Evolutionary conservation across 2,113 vertebrate genomes (phyloP).

Genomic region (Anoplopoma fimbria): DNA sequence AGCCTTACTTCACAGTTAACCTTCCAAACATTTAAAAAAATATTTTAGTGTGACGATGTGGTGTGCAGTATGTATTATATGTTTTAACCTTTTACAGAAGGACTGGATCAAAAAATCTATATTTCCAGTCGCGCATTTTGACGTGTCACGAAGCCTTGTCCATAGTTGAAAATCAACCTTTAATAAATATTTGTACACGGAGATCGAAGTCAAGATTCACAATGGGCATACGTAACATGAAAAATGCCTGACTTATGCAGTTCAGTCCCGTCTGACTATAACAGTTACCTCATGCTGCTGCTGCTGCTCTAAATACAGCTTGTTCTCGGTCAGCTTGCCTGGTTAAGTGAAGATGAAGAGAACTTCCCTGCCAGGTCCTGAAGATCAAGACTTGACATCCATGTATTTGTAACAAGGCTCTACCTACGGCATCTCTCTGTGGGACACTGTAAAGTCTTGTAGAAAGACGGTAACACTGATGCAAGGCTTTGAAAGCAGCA

Average conservation of each 20-base stretch:
- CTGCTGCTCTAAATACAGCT: conserved; percentile 44
- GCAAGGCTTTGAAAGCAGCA: conserved; percentile 83
- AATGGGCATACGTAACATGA: not conserved
- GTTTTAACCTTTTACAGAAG: conserved; percentile 6
- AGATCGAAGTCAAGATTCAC: conserved; percentile 15
- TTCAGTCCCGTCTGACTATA: conserved; percentile 5
- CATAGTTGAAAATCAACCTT: not conserved
- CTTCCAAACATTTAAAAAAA: not conserved
- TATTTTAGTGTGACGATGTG: not conserved
- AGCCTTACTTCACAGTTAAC: not conserved
- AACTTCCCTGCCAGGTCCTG: conserved; percentile 57
- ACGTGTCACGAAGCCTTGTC: not conserved
- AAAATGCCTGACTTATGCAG: not conserved
- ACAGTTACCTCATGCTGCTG: conserved; percentile 24
- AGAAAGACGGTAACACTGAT: conserved; percentile 70
- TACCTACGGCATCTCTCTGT: conserved; percentile 66
- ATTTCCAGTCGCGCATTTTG: not conserved
- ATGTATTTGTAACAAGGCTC: conserved; percentile 65
- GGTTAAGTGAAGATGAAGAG: conserved; percentile 71
- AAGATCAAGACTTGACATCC: conserved; percentile 69
- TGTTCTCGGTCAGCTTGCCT: conserved; percentile 41
- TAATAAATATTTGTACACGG: not conserved
- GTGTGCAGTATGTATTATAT: not conserved
- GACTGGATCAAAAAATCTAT: not conserved
- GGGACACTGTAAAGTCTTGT: conserved; percentile 59